Evolutionary conservation across 2,888 invertebrate species (phyloP).

Genomic region (Dendrolimus pini): DNA sequence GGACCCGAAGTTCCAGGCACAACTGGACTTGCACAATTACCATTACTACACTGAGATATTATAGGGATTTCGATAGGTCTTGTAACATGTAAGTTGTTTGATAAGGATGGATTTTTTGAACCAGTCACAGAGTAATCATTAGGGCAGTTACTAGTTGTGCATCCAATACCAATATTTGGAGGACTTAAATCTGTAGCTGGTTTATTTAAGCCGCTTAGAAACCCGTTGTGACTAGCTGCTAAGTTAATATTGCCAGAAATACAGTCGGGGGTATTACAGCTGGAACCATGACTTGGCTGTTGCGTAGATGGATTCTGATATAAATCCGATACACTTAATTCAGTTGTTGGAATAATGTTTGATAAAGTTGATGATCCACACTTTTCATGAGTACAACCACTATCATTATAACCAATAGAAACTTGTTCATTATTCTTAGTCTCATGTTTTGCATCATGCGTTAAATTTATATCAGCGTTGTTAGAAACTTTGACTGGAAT

Average conservation of each 20-base stretch:
- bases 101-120: slow-evolving; percentile 6
- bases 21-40: not conserved
- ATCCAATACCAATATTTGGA: slow-evolving; percentile 36
- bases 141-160: slow-evolving; percentile 18
- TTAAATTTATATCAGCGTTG: not conserved
- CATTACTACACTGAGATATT: slow-evolving; percentile 8
- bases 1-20: not conserved
- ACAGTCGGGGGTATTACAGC: slow-evolving; percentile 20
- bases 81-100: slow-evolving; percentile 8
- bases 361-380: slow-evolving; percentile 11
- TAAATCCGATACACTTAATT: not conserved
- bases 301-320: slow-evolving; percentile 4
- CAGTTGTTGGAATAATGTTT: not conserved
- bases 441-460: not conserved
- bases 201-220: slow-evolving; percentile 19
- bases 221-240: slow-evolving; percentile 8
- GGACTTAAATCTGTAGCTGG: slow-evolving; percentile 40
- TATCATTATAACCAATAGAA: not conserved
- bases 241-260: slow-evolving; percentile 17
- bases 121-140: not conserved
- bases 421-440: not conserved
- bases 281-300: slow-evolving; percentile 10
- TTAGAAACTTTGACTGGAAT: slow-evolving; percentile 2
- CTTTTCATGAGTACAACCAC: slow-evolving; percentile 15
- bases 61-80: slow-evolving; percentile 4